Evolutionary conservation across 1,140 invertebrate species (phyloP).

Genomic region (Rhopalosiphum padi): DNA sequence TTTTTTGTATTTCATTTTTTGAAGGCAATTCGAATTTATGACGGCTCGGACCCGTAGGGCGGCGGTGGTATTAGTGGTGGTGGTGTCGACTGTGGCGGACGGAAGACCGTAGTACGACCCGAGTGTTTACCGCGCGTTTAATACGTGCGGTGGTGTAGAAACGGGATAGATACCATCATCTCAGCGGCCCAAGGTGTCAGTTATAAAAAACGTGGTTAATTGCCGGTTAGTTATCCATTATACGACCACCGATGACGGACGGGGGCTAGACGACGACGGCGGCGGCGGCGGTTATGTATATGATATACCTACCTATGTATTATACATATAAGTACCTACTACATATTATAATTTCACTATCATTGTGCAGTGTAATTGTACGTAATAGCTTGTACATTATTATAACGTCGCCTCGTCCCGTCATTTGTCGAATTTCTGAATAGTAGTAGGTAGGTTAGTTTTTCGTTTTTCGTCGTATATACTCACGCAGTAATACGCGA

Average conservation of each 20-base stretch:
- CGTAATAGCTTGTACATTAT: background rate
- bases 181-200: conserved; percentile 28
- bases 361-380: background rate
- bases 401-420: background rate
- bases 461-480: background rate
- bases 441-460: background rate
- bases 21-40: conserved; percentile 47
- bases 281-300: background rate
- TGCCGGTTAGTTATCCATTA: conserved; percentile 36
- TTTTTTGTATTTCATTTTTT: conserved; percentile 5
- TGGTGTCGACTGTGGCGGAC: background rate
- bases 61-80: background rate
- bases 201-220: conserved; percentile 32
- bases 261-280: conserved; percentile 18
- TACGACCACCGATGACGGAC: conserved; percentile 46
- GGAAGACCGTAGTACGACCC: background rate
- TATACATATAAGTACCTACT: background rate
- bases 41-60: conserved; percentile 12
- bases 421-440: background rate
- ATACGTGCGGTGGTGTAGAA: background rate
- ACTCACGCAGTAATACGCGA: background rate
- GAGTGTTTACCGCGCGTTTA: background rate
- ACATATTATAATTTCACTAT: background rate
- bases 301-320: background rate
- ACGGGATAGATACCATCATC: conserved; percentile 29